Percentiles rank a stretch among this genome's conserved stretches.
Conservation (phyloP, 1,140 invertebrate genomes). For the Scylla paramamosain region DNA sequence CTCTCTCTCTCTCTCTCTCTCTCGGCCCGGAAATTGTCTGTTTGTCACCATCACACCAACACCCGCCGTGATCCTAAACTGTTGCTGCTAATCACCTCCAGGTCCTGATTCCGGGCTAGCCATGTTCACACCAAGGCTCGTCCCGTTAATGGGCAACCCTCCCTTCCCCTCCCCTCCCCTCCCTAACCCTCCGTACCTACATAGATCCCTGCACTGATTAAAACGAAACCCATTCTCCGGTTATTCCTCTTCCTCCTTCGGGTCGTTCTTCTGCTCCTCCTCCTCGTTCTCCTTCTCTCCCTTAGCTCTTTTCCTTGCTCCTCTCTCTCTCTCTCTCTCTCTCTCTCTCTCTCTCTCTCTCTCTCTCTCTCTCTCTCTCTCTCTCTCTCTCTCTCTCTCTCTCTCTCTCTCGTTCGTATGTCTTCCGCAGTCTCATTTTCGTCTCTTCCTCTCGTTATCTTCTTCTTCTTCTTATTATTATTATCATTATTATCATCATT, state of each 20-base stretch:
- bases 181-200: too few relatives aligned
- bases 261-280: neutral
- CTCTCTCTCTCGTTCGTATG: neutral
- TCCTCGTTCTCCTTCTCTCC: neutral
- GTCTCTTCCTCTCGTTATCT: neutral
- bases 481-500: neutral
- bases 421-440: neutral
- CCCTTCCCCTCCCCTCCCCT: too few relatives aligned
- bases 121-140: too few relatives aligned
- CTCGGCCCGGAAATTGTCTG: too few relatives aligned
- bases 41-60: too few relatives aligned
- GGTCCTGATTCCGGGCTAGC: too few relatives aligned
- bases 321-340: neutral
- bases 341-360: neutral
- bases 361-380: neutral
- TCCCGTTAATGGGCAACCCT: too few relatives aligned
- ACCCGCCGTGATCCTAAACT: too few relatives aligned
- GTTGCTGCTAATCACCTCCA: too few relatives aligned
- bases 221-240: too few relatives aligned
- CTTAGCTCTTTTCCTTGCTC: neutral
- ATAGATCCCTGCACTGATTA: too few relatives aligned
- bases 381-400: slow-evolving; percentile 10
- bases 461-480: neutral
- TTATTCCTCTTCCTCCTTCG: neutral
- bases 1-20: too few relatives aligned